Base-by-base conservation (phyloP, 2,113 vertebrate species). In the Bubalus kerabau region DNA sequence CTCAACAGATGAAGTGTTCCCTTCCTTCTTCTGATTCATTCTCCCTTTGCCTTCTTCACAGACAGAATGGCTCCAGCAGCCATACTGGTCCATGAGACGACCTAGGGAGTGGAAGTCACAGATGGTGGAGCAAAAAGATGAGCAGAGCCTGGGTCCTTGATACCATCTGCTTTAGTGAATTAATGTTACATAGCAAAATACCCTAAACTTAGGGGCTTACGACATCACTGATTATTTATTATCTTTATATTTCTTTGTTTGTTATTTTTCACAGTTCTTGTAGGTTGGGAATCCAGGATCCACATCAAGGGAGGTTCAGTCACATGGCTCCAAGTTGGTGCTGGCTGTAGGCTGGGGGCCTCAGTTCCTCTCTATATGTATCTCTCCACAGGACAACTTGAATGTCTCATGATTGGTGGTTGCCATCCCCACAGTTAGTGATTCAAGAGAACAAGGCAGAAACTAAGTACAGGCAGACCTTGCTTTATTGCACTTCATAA, bases 71-170 rank as follows among this genome's bases (percentile, higher is more conserved):
- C 32, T 78, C 64, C 83, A 28, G 60, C 21, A 60, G 62, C 50
- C n/a, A 24, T 54, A 43, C 0, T n/a, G 46, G n/a, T 60, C 71
- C 21, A n/a, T 12, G 74, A 83, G 56, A 57, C 43, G 88, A 30
- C 4, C 21, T 32, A 52, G 23, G 24, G 46, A 59, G 60, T 78
- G 2, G 64, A 89, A 91, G 56, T 36, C 59, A 19, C 5, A 4
- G n/a, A 23, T 0, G 0, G 10, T 17, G 14, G 28, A 60, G 67
- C 32, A 28, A 82, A 80, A 81, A 12, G 46, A 52, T 9, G 46
- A 46, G 67, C 30, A 90, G 83, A 59, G 30, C 48, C 57, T 36
- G 14, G 59, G 46, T 76, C 54, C 71, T 46, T 32, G 46, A 57
- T 52, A 52, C 12, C 9, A 46, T 19, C 10, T 92, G 76, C 71